A percentile compares a stretch with the other conserved stretches of the same genome.
phyloP scores from a whole-genome alignment of 2,113 vertebrate genomes.

The Nyctibius bracteatus region DNA sequence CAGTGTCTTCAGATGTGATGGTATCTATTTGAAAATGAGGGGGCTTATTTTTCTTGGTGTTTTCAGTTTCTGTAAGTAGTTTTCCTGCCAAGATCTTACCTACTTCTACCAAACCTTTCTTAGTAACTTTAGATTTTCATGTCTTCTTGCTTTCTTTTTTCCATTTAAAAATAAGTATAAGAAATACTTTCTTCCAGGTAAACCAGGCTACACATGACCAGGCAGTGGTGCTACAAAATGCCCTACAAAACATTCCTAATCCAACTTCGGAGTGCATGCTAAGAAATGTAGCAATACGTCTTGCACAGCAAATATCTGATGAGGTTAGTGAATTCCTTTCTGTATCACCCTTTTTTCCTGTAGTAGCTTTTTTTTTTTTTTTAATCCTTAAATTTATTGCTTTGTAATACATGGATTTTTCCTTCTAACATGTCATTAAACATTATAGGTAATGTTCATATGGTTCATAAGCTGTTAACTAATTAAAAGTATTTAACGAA shows the following conservation, averaged over 20 bases:
- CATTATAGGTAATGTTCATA: background rate
- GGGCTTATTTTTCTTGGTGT: background rate
- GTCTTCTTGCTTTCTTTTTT: background rate
- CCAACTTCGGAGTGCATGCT: constrained; percentile 98
- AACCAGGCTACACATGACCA: constrained; percentile 97
- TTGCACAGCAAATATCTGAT: constrained; percentile 98
- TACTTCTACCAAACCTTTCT: background rate
- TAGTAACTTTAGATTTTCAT: background rate
- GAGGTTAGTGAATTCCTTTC: constrained; percentile 80
- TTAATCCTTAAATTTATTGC: background rate
- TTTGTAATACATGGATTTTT: background rate
- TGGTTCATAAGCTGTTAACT: background rate
- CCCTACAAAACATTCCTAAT: constrained; percentile 98
- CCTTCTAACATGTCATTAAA: background rate
- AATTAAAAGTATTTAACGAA: background rate
- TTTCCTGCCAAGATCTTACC: background rate
- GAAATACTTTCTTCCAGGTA: constrained; percentile 78
- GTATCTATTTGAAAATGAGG: background rate
- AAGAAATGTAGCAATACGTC: constrained; percentile 96
- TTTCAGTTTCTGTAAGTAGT: background rate
- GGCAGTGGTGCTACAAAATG: constrained; percentile 96
- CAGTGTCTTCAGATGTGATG: background rate
- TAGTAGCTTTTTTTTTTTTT: background rate
- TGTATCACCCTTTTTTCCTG: background rate
- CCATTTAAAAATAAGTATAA: constrained; percentile 16